These are phyloP conservation scores for Erynnis tages DNA, from an alignment of 2,888 invertebrate species.

Conservation along the genomic window DNA sequence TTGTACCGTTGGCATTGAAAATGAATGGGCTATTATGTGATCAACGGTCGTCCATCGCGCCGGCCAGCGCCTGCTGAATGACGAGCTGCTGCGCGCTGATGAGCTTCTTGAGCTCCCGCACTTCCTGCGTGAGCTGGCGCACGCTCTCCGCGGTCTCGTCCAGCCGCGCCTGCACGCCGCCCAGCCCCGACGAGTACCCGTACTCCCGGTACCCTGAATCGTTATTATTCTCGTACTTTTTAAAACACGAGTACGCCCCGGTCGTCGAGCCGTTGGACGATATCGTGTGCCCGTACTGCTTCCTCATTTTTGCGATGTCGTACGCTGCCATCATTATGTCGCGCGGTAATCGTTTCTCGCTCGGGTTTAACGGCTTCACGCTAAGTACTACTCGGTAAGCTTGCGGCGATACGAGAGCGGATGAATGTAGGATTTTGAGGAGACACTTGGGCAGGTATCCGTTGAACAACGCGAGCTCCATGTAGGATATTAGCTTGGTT, in stretches of 20 bases:
- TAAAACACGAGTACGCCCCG: conserved; percentile 84
- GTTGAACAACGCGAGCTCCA: conserved; percentile 90
- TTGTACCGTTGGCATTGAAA: conserved; percentile 75
- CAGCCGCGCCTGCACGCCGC: conserved; percentile 83
- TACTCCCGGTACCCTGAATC: conserved; percentile 76
- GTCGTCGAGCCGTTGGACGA: conserved; percentile 84
- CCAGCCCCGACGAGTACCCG: conserved; percentile 79
- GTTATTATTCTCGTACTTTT: conserved; percentile 84
- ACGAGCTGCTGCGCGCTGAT: conserved; percentile 77
- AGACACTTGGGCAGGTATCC: conserved; percentile 89
- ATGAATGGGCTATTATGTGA: conserved; percentile 74
- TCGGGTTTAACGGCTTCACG: conserved; percentile 91
- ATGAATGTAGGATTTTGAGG: conserved; percentile 87
- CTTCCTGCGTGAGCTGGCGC: conserved; percentile 84
- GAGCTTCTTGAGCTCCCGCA: conserved; percentile 84
- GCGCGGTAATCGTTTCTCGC: conserved; percentile 89
- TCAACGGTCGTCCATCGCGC: conserved; percentile 69
- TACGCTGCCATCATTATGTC: conserved; percentile 91
- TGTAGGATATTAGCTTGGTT: conserved; percentile 92
- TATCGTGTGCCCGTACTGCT: conserved; percentile 85
- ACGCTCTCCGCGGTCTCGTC: conserved; percentile 86
- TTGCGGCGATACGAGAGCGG: conserved; percentile 90
- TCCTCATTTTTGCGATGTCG: conserved; percentile 89
- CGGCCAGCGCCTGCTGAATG: conserved; percentile 72
- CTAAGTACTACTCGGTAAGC: conserved; percentile 91